phyloP scores from a whole-genome alignment of 2,797 vertebrate genomes.

The Pelochelys cantorii region DNA sequence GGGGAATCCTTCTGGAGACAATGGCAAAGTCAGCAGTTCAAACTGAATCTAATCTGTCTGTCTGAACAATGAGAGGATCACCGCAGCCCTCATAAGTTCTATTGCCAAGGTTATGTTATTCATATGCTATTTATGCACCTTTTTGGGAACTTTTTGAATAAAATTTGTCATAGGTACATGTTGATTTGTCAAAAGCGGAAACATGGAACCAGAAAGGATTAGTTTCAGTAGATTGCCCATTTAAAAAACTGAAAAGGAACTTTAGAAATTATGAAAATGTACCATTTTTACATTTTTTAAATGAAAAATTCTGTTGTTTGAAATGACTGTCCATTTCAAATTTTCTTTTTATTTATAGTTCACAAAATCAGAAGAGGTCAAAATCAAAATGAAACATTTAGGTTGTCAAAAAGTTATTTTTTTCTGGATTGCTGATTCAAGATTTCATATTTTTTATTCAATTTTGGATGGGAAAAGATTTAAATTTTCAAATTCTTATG shows the following conservation, averaged over 20 bases:
- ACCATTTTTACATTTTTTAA: accelerated
- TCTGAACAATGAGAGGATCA: background rate
- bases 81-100: background rate
- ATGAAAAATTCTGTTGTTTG: background rate
- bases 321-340: background rate
- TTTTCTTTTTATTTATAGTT: background rate
- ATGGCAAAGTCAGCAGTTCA: background rate
- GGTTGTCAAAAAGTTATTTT: background rate
- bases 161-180: background rate
- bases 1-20: background rate
- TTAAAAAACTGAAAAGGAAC: background rate
- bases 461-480: background rate
- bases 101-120: background rate
- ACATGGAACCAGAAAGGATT: background rate
- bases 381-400: background rate
- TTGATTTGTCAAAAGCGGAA: background rate
- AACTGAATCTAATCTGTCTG: background rate
- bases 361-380: background rate
- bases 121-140: background rate
- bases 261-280: accelerated
- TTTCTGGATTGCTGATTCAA: background rate
- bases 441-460: background rate
- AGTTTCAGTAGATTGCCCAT: background rate
- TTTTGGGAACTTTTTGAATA: background rate
- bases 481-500: background rate